Evolutionary conservation across 2,888 invertebrate genomes (phyloP).

Genomic region (Trachelus stipa): DNA sequence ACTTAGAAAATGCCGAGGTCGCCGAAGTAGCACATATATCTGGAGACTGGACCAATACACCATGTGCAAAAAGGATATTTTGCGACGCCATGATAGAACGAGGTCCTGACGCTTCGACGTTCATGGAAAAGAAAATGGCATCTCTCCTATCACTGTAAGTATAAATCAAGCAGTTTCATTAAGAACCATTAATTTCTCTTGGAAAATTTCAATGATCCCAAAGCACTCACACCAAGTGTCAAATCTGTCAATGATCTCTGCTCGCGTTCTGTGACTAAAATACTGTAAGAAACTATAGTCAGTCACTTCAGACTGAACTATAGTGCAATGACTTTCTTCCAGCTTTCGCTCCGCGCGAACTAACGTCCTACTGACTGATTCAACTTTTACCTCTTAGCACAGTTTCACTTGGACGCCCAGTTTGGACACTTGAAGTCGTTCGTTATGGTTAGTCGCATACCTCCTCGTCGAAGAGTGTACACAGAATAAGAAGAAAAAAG

Average conservation of each 20-base stretch:
- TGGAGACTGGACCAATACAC: constrained; percentile 79
- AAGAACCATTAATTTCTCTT: background rate
- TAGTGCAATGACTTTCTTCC: constrained; percentile 55
- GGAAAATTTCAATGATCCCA: background rate
- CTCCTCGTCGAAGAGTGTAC: background rate
- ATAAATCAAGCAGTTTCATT: background rate
- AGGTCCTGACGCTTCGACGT: constrained; percentile 75
- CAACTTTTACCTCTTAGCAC: constrained; percentile 65
- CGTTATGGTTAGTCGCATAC: background rate
- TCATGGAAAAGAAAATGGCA: constrained; percentile 87
- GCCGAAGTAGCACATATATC: constrained; percentile 56
- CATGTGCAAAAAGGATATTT: constrained; percentile 82
- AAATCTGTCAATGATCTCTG: background rate
- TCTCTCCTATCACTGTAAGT: constrained; percentile 80
- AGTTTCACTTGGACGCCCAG: constrained; percentile 52
- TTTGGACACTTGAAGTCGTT: constrained; percentile 17
- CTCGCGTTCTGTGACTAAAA: background rate
- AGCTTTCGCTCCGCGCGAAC: constrained; percentile 50
- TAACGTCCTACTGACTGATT: constrained; percentile 60
- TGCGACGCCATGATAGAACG: constrained; percentile 81
- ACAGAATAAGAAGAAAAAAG: constrained; percentile 12
- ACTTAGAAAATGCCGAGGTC: constrained; percentile 57
- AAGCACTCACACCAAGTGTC: background rate
- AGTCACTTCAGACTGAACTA: constrained; percentile 17
- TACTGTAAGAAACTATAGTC: constrained; percentile 14